Base-by-base conservation (phyloP, 1,140 invertebrate species). In the Atta cephalotes region DNA sequence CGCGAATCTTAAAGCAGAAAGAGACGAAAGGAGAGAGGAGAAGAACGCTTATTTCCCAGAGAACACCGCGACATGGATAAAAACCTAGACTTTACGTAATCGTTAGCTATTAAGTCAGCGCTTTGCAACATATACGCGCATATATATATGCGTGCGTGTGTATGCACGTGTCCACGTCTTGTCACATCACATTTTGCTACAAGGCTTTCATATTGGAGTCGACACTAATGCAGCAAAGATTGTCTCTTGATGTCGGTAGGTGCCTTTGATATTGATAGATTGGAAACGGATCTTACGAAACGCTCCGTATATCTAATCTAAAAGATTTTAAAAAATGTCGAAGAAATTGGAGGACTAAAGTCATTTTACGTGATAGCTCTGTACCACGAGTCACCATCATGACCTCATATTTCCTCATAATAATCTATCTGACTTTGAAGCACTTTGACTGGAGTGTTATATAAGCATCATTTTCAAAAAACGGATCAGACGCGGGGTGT, bases 181-280 rank as follows among this genome's bases (percentile, higher is more conserved):
- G 63, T 70, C 45, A 49, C 10, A 39, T 76, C 56, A 74, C 21
- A 6, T 71, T 39, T 81, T 18, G 63, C 78, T 49, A 62, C 58
- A 21, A 85, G 39, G 35, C 49, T 90, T 88, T 58, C 62, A 58
- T 58, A 53, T 9, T 31, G 49, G 66, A 91, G 86, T 90, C 90
- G 93, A 93, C 90, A 91, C 68, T 78, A 31, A 72, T 60, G 79
- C 31, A 51, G 51, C 68, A 39, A 56, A 66, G 35, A 14, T 72
- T 71, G 49, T 68, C 85, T 45, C 16, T 10, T 49, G 25, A 25
- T 25, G 10, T 9, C 28, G 51, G 4, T 72, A 18, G 7, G 5
- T 31, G 16, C 25, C 39, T 18, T 18, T 2, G 70, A 49, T 49
- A 76, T 14, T 10, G 66, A 21, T 31, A 12, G 3, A 82, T 58